Evolutionary conservation across 2,888 invertebrate genomes (phyloP).

Genomic region (Malthinus flaveolus): DNA sequence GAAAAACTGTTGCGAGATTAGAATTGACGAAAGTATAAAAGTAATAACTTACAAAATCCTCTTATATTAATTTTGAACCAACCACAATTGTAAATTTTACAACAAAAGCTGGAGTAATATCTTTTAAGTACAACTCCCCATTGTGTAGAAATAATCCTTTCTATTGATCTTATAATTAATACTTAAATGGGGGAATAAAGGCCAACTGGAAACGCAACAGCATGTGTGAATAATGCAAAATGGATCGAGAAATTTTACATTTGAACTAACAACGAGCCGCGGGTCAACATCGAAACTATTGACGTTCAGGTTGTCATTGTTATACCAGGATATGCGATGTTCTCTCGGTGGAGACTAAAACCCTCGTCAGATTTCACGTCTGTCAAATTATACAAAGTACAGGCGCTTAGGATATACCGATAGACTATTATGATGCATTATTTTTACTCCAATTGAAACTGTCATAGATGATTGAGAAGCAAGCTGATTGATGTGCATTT

Average conservation of each 20-base stretch:
- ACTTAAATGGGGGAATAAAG: constrained; percentile 7
- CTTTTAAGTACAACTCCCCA: too few relatives aligned
- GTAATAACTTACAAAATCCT: too few relatives aligned
- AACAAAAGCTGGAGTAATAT: too few relatives aligned
- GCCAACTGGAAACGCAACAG: constrained; percentile 18
- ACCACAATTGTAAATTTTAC: too few relatives aligned
- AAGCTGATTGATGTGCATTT: constrained; percentile 16
- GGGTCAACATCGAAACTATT: constrained; percentile 19
- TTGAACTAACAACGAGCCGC: constrained; percentile 8
- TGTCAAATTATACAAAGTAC: constrained; percentile 25
- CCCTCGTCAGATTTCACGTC: constrained; percentile 25
- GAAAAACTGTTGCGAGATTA: too few relatives aligned
- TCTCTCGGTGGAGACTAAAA: constrained; percentile 18
- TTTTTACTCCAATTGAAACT: constrained; percentile 26
- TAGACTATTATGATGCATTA: constrained; percentile 19
- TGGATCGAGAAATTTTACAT: constrained; percentile 10
- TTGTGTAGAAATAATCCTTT: too few relatives aligned
- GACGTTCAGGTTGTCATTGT: constrained; percentile 23
- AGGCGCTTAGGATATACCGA: constrained; percentile 9
- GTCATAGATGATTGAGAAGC: constrained; percentile 27
- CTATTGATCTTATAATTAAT: too few relatives aligned
- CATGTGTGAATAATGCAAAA: constrained; percentile 27
- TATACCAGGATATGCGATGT: constrained; percentile 23
- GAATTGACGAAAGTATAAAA: too few relatives aligned
- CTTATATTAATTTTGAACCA: too few relatives aligned